These are phyloP conservation scores for Anoplophora glabripennis DNA, from an alignment of 1,140 invertebrate genomes.

Conservation along the genomic window DNA sequence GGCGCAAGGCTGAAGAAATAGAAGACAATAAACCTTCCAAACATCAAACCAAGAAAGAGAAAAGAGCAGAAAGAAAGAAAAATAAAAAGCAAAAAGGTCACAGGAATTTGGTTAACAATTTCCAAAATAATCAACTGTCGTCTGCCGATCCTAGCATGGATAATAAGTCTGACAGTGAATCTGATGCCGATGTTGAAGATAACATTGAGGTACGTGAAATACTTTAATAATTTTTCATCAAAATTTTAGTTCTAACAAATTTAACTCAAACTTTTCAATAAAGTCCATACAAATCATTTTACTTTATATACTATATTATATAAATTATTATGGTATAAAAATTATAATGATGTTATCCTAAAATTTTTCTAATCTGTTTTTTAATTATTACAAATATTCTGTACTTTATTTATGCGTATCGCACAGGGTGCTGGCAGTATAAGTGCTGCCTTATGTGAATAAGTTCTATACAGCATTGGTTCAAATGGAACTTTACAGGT, in stretches of 20 bases:
- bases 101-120: slow-evolving; percentile 20
- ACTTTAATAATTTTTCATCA: slow-evolving; percentile 1
- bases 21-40: slow-evolving; percentile 62
- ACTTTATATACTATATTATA: too few species aligned
- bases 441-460: too few species aligned
- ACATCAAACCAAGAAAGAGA: slow-evolving; percentile 67
- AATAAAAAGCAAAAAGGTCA: slow-evolving; percentile 45
- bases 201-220: slow-evolving; percentile 59
- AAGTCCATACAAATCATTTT: too few species aligned
- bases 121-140: slow-evolving; percentile 1
- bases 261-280: not conserved
- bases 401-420: too few species aligned
- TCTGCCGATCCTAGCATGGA: slow-evolving; percentile 42
- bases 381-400: too few species aligned
- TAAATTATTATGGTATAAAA: too few species aligned
- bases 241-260: not conserved
- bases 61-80: slow-evolving; percentile 59
- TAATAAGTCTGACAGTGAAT: slow-evolving; percentile 60
- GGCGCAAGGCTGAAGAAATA: slow-evolving; percentile 50
- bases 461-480: too few species aligned
- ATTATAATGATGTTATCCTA: too few species aligned
- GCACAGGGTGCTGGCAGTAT: too few species aligned
- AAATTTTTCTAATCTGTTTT: too few species aligned
- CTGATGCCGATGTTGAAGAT: slow-evolving; percentile 78
- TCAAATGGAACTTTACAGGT: too few species aligned